Conservation (phyloP, 2,797 vertebrate species). For the Eulemur albifrons region DNA sequence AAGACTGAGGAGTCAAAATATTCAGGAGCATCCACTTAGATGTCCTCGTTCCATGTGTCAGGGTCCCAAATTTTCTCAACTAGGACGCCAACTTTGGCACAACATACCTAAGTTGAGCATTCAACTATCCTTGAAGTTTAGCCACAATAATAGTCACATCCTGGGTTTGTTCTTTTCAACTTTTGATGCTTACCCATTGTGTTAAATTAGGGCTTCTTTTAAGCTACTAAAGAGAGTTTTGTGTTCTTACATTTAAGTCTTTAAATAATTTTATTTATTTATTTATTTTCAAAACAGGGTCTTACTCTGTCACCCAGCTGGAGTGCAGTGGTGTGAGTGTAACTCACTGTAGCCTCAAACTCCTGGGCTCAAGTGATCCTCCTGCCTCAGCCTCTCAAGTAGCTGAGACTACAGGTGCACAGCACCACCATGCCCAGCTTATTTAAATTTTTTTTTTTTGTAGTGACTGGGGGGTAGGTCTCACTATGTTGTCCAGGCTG, state of each 20-base stretch:
- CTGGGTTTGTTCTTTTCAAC: neutral
- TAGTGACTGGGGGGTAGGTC: too few species aligned
- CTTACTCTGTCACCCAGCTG: neutral
- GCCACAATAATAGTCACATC: neutral
- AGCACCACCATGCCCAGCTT: too few species aligned
- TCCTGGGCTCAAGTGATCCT: too few species aligned
- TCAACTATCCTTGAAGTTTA: neutral
- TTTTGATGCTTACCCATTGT: neutral
- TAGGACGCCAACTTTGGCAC: neutral
- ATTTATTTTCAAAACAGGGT: too few species aligned
- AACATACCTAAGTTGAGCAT: neutral
- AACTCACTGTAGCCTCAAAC: too few species aligned
- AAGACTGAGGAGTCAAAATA: neutral
- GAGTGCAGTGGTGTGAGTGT: too few species aligned
- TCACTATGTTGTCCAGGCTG: too few species aligned
- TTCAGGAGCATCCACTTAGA: neutral
- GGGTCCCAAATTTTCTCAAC: neutral
- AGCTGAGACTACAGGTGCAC: too few species aligned
- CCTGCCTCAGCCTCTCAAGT: too few species aligned
- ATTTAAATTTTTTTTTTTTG: too few species aligned
- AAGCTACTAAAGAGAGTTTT: neutral
- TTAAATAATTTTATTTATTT: too few species aligned
- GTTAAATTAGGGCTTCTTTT: neutral
- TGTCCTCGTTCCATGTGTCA: neutral
- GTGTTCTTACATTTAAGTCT: neutral